Base-by-base conservation (phyloP, 2,888 invertebrate genomes). In the Notocelia uddmanniana region DNA sequence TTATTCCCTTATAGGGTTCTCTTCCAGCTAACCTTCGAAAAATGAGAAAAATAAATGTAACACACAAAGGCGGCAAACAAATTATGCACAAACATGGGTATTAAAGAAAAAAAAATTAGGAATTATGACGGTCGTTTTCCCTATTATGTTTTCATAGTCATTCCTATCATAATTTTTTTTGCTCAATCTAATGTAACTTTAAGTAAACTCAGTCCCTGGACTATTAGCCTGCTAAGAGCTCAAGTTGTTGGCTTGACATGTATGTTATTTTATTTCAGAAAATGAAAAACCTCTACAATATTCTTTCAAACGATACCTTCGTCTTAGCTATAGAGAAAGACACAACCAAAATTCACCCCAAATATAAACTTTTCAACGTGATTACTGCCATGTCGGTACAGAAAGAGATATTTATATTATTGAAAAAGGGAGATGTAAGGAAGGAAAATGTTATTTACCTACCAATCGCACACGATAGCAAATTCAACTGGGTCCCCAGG, bases 401-500 rank as follows among this genome's bases (percentile, higher is more conserved):
- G 45, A 82, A 83, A 34, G 77, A 83, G 73, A 78, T 79, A 31
- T 45, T 86, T 26, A 73, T 87, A 41, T 76, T 89, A 69, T 76
- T 89, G 34, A 86, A 80, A 74, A 84, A 83, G 75, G 37, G 73
- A 37, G 73, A 73, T 13, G 48, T 58, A 6, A 57, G 63, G 76
- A 74, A 77, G 23, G 71, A 76, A n/a, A 76, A 79, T 62, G 60
- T 79, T 0, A 83, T 78, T 11, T 86, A 81, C 67, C 74, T 89
- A 63, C 80, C 81, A 18, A 80, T 87, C 41, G 75, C 76, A 52
- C 78, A 81, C 68, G 86, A 87, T 75, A 76, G 74, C 66, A 83
- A 81, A 72, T 87, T 87, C 57, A 79, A 81, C 55, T 89, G 89
- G 88, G 76, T 87, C 3, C 66, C 81, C 34, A 77, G 78, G 66